phyloP scores from a whole-genome alignment of 2,888 invertebrate genomes.

The Campoplex nolae region DNA sequence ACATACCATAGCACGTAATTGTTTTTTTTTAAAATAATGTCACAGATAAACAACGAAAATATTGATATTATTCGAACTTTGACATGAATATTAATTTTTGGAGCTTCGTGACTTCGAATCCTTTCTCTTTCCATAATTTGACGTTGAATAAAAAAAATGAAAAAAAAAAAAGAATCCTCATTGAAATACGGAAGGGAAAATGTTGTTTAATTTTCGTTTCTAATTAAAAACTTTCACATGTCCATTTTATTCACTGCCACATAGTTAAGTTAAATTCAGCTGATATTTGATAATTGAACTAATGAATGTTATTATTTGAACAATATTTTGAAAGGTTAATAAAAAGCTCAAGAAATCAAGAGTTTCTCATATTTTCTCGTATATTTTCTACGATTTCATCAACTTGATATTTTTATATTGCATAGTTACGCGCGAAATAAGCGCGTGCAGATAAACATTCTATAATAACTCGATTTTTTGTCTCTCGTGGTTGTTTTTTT shows the following conservation, averaged over 20 bases:
- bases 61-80: background rate
- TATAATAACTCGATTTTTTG: constrained; percentile 30
- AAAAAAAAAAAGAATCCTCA: too few relatives aligned
- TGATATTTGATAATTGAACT: background rate
- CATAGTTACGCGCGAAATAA: constrained; percentile 19
- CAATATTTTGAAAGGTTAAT: too few relatives aligned
- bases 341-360: background rate
- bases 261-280: background rate
- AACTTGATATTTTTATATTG: background rate
- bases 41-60: background rate
- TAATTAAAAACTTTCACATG: background rate
- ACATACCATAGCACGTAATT: background rate
- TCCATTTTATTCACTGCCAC: background rate
- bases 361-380: background rate
- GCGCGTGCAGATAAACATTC: constrained; percentile 37
- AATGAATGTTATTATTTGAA: too few relatives aligned
- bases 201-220: background rate
- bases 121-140: too few relatives aligned
- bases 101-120: background rate
- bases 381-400: background rate
- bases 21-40: background rate
- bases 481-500: background rate
- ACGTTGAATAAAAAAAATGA: too few relatives aligned
- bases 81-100: background rate
- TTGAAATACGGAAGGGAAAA: background rate